Percentiles rank a stretch among this genome's conserved stretches.
Conservation (phyloP, 2,113 vertebrate genomes). For the Phoenicopterus ruber region DNA sequence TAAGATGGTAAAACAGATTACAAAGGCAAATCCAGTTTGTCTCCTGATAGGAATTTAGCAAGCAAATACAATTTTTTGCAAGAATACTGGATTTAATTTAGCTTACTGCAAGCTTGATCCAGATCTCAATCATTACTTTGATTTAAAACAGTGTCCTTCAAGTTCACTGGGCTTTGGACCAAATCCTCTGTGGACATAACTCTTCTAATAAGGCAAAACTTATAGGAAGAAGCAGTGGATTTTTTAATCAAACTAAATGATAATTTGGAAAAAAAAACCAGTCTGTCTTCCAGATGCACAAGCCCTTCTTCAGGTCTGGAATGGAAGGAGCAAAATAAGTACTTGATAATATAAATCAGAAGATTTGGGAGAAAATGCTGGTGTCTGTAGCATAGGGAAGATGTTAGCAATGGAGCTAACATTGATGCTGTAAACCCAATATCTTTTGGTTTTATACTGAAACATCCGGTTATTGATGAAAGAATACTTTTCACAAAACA, state of each 20-base stretch:
- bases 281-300: not conserved
- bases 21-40: not conserved
- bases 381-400: not conserved
- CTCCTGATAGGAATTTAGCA: not conserved
- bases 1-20: slow-evolving; percentile 19
- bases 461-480: not conserved
- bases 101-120: not conserved
- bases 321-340: not conserved
- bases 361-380: not conserved
- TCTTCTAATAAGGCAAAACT: not conserved
- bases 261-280: not conserved
- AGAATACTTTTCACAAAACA: not conserved
- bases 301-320: not conserved
- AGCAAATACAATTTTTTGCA: not conserved
- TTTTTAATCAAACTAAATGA: not conserved
- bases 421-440: not conserved
- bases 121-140: not conserved
- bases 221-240: not conserved
- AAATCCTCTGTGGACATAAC: not conserved
- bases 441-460: not conserved
- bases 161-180: not conserved
- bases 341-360: not conserved
- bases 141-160: not conserved
- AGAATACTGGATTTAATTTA: not conserved
- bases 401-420: not conserved